Evolutionary conservation across 2,113 vertebrate genomes (phyloP), one percentile per base, ranked within the genome.

Genomic region (Myiozetetes cayanensis): DNA sequence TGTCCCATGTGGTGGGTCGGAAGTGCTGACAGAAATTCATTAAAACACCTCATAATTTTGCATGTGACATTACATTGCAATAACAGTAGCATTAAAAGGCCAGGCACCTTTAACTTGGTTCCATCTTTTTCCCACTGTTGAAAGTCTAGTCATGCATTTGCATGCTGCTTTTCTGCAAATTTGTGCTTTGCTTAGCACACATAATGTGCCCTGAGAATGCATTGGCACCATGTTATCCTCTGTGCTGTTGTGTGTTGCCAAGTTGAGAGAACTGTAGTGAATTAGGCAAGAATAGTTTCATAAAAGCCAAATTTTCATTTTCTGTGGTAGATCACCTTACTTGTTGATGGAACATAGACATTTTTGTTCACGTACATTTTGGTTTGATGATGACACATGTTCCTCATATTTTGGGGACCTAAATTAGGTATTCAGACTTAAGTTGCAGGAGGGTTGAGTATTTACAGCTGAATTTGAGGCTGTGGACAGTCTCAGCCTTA

Each of bases 21-120:
- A 85, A 71, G 37, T 62, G n/a, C 62, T 92, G 72, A 28, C 41
- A 76, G 44, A 87, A 85, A 49, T 37, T 53, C 15, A 28, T 89
- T 61, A 85, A 82, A 92, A 78, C 22, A 39, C 37, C n/a, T 84
- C 77, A 67, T 77, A 53, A 80, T 61, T 87, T 70, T 89, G 83
- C 33, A 35, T 76, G 72, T 58, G 20, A 39, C 77, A 56, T 17
- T 65, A 30, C 27, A 4, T 85, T 82, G 28, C 16, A 78, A 2
- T 78, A 65, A 66, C 24, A 9, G 62, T 76, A 82, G 8, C 28
- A 23, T 65, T 70, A 37, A 23, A 85, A 66, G 28, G 28, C n/a
- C n/a, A 81, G 65, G 13, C 4, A 5, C 28, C 9, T 77, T 74
- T 56, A 63, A 33, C 33, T 59, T 82, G 7, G 5, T 61, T 72